Conservation (phyloP, 37 sponge, comb jelly and placozoan genomes). For the Eunapius fragilis region DNA sequence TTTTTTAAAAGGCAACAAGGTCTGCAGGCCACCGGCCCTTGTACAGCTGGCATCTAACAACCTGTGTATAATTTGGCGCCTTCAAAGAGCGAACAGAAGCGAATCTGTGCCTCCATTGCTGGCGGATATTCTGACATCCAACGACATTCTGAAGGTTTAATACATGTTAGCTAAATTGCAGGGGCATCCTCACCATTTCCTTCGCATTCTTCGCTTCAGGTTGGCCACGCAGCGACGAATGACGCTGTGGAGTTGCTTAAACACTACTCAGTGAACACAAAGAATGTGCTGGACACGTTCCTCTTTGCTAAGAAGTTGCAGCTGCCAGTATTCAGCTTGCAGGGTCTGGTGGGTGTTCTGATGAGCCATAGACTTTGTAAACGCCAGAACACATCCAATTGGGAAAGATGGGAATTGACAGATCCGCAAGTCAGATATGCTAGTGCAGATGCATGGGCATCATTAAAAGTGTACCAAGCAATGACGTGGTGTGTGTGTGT, state of each 20-base stretch:
- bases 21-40: not conserved
- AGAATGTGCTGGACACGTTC: slow-evolving; percentile 27
- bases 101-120: not conserved
- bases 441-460: slow-evolving; percentile 29
- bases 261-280: slow-evolving; percentile 18
- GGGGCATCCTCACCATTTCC: not conserved
- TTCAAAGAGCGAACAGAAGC: not conserved
- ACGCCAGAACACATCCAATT: slow-evolving; percentile 4
- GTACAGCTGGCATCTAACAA: slow-evolving; percentile 11
- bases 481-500: slow-evolving; percentile 17
- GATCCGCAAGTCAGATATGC: slow-evolving; percentile 36
- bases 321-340: slow-evolving; percentile 6
- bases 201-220: slow-evolving; percentile 8
- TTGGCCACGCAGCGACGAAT: slow-evolving; percentile 31
- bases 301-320: not conserved
- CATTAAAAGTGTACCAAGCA: slow-evolving; percentile 37
- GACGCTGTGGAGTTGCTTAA: slow-evolving; percentile 20
- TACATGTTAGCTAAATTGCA: not conserved
- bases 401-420: slow-evolving; percentile 15
- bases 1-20: not conserved
- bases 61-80: slow-evolving; percentile 16
- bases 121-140: not conserved
- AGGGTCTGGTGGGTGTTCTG: slow-evolving; percentile 28
- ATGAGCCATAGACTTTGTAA: slow-evolving; percentile 26
- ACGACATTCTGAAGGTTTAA: slow-evolving; percentile 3